phyloP scores from a whole-genome alignment of 2,888 invertebrate genomes.

The Mechanitis messenoides region DNA sequence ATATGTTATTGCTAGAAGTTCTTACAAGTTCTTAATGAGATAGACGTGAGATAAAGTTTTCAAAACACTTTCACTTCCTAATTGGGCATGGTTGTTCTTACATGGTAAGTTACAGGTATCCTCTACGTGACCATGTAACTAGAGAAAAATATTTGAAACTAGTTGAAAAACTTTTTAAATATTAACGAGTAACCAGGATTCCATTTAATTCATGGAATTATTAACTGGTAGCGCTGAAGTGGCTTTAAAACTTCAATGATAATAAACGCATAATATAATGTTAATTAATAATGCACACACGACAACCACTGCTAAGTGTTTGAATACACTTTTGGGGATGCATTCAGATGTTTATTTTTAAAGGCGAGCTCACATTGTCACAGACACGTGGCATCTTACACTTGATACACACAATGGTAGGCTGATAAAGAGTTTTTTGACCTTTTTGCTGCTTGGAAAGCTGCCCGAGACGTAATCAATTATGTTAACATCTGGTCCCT shows the following conservation, averaged over 20 bases:
- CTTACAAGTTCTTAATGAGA: conserved; percentile 31
- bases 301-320: conserved; percentile 5
- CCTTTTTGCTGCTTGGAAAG: too few species aligned
- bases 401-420: too few species aligned
- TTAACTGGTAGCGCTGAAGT: conserved; percentile 11
- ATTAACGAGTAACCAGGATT: conserved; percentile 6
- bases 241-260: conserved; percentile 10
- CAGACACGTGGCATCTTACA: too few species aligned
- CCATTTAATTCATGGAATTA: conserved; percentile 12
- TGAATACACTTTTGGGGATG: background rate
- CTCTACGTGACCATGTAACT: conserved; percentile 18
- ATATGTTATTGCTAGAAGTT: background rate
- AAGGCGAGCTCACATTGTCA: too few species aligned
- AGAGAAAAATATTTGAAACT: background rate
- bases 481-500: too few species aligned
- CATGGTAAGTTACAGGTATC: conserved; percentile 42
- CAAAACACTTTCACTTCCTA: conserved; percentile 64
- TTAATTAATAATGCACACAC: conserved; percentile 15
- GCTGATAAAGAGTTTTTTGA: too few species aligned
- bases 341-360: too few species aligned
- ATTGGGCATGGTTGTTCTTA: conserved; percentile 50
- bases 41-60: conserved; percentile 51
- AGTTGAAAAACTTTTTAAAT: too few species aligned
- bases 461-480: too few species aligned
- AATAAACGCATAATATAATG: conserved; percentile 13